Evolutionary conservation across 2,113 vertebrate species (phyloP).

Genomic region (Siniperca knerii): DNA sequence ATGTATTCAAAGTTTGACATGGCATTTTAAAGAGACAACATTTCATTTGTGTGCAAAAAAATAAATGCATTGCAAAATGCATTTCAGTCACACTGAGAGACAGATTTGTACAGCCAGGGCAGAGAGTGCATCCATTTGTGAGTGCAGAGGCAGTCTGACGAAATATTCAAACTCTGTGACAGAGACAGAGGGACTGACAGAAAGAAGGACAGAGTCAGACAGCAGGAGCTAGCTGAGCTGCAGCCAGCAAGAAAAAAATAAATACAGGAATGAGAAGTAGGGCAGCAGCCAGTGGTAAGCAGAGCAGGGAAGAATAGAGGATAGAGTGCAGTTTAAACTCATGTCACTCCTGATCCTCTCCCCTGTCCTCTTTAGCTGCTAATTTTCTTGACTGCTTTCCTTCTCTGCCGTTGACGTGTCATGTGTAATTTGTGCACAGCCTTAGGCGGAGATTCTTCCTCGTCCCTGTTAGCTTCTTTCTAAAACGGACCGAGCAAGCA

Average conservation of each 20-base stretch:
- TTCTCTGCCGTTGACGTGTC: constrained; percentile 58
- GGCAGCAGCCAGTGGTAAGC: constrained; percentile 56
- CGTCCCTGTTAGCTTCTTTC: constrained; percentile 51
- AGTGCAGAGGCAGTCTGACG: constrained; percentile 34
- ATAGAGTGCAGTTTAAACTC: constrained; percentile 54
- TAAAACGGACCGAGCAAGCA: constrained; percentile 44
- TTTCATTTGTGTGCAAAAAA: constrained; percentile 37
- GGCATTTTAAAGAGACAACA: constrained; percentile 24
- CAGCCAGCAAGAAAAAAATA: not conserved
- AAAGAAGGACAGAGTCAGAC: constrained; percentile 40
- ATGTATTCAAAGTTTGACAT: constrained; percentile 27
- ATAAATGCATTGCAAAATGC: not conserved
- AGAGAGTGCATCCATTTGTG: constrained; percentile 27
- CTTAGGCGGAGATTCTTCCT: constrained; percentile 53
- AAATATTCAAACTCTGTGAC: constrained; percentile 47
- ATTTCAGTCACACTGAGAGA: constrained; percentile 30
- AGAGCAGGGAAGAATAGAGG: constrained; percentile 34
- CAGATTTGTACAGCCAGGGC: constrained; percentile 30
- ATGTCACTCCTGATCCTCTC: constrained; percentile 71
- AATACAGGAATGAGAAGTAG: constrained; percentile 51
- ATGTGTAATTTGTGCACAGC: constrained; percentile 73
- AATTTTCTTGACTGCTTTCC: constrained; percentile 71
- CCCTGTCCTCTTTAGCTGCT: constrained; percentile 65
- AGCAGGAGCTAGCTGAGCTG: constrained; percentile 41
- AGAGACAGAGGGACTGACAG: constrained; percentile 33